Evolutionary conservation across 2,888 invertebrate species (phyloP), one percentile per base, ranked within the genome.

Genomic region (Fragum whitleyi): DNA sequence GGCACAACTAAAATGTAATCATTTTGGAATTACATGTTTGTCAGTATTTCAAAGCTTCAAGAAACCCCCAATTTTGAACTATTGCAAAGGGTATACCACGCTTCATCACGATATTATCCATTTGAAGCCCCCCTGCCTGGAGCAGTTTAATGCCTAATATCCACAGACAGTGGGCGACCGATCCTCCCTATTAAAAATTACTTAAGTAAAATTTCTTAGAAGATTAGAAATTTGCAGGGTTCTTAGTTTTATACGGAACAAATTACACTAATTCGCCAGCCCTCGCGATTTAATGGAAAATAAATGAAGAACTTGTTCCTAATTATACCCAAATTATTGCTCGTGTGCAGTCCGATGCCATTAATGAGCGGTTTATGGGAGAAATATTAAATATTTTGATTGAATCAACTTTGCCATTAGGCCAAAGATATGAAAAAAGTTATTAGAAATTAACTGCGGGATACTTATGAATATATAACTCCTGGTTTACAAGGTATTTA

Each of bases 201-300:
- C 47, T 80, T 73, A 76, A 73, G 61, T 80, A 73, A 59, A 68
- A 51, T 61, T 51, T 69, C 62, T 61, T 57, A 77, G 57, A 70
- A 77, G 53, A 70, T 39, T 55, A 74, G 65, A 81, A 65, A 74
- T 74, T 65, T 71, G 57, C 65, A 71, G 70, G 74, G 81, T 77
- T 77, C 77, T 69, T 53, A 42, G 39, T 23, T 29, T 74, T 74
- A 83, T 79, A 76, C 51, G 57, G 70, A 73, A 83, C 83, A 83
- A 83, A 83, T 83, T 83, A 79, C 68, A 21, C 51, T 83, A 83
- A 83, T 83, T 83, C 73, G 61, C 21, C 39, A 42, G 42, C 73
- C 77, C 74, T 77, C 79, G 70, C 70, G 68, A 79, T 79, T 83
- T 83, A 83, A 83, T 83, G 83, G 83, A 79, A 83, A 79, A 79